Base-by-base conservation (phyloP, 2,888 invertebrate genomes). In the Brachylomia viminalis region DNA sequence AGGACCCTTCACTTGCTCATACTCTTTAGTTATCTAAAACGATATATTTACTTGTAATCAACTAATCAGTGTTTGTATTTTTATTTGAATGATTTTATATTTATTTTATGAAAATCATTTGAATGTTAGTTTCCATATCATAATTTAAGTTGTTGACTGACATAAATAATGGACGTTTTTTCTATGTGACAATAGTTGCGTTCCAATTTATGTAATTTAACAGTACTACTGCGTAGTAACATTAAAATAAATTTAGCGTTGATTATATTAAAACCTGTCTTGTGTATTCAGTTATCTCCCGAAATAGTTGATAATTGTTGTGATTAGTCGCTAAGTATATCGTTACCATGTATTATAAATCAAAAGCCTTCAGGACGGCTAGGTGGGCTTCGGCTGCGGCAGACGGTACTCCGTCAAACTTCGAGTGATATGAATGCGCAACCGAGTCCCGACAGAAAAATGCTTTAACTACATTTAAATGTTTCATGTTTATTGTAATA, bases 401-500 rank as follows among this genome's bases (percentile, higher is more conserved):
- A 33, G 49, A 82, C 75, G 68, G 42, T 58, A 67, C 67, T 75
- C 68, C 64, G 69, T 61, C 49, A 70, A 68, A 72, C 61, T 77
- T 72, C 62, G 59, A 79, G 69, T 62, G 71, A 77, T 78, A 77
- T 72, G 75, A 79, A 74, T 68, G 89, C 90, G 90, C 93, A 88
- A 90, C 92, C 92, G 94, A 90, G 90, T 86, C 84, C 91, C 91
- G 93, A 93, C 94, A 93, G 86, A 93, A 89, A 93, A 95, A 96
- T 95, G 96, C 96, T 96, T 96, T 96, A 96, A 96, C 93, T 96
- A 96, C 90, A 91, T 92, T 94, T 95, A 94, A 96, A 95, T 95
- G 94, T 95, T 96, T 93, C 95, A 94, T 91, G 93, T 94, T 94
- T 94, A 93, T 90, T 90, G 89, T 92, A 92, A 92, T 92, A 38